Conservation (phyloP, 2,888 invertebrate species). For the Leptinotarsa haldemani region DNA sequence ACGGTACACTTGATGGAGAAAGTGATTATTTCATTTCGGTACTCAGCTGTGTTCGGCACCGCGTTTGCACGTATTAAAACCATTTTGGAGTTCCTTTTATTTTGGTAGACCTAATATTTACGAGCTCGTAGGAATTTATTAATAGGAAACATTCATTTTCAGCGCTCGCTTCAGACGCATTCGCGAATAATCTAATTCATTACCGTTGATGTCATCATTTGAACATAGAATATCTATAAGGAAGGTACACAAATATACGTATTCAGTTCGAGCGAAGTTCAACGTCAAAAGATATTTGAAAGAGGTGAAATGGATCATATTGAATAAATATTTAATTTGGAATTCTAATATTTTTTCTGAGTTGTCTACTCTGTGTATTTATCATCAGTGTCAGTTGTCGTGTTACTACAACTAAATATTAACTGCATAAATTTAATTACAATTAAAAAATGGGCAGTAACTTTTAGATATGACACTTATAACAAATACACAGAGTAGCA, state of each 20-base stretch:
- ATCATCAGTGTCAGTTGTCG: no score
- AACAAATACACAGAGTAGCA: no score
- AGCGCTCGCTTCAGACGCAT: constrained; percentile 31
- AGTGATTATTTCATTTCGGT: constrained; percentile 54
- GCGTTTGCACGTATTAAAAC: constrained; percentile 53
- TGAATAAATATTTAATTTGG: no score
- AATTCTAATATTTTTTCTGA: no score
- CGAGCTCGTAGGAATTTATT: constrained; percentile 46
- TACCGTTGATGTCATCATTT: constrained; percentile 33
- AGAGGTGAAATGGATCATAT: no score
- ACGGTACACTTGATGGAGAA: constrained; percentile 54
- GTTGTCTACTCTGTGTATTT: no score
- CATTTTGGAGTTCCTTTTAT: constrained; percentile 45
- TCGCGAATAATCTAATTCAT: constrained; percentile 37
- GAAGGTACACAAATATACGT: neutral
- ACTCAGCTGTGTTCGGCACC: constrained; percentile 48
- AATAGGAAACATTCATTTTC: constrained; percentile 44
- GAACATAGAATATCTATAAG: constrained; percentile 11
- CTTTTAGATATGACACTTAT: no score
- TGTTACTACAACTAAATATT: no score
- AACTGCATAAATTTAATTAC: no score
- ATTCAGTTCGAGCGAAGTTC: neutral
- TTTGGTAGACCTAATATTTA: constrained; percentile 49
- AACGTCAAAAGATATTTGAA: neutral
- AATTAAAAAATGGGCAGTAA: no score